Conservation (phyloP, 2,888 invertebrate species). For the Perdita meconis region DNA sequence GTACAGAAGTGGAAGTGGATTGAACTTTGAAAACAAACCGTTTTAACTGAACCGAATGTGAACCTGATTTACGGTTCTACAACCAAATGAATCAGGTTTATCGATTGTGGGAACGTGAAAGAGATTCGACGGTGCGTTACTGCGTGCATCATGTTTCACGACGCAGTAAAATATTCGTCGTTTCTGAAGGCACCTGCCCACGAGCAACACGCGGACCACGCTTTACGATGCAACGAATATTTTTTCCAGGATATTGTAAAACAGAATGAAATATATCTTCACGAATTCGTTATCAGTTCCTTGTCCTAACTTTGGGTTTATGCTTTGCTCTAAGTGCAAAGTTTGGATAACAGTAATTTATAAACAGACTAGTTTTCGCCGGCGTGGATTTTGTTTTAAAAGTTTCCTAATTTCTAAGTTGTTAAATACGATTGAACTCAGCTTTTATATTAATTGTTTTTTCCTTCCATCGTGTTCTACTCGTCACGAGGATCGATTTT, state of each 20-base stretch:
- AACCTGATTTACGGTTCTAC: conserved; percentile 32
- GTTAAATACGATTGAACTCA: no score
- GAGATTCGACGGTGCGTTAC: neutral
- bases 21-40: conserved; percentile 34
- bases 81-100: conserved; percentile 42
- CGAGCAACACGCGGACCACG: neutral
- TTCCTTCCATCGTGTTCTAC: no score
- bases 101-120: conserved; percentile 27
- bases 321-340: no score
- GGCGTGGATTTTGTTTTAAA: no score
- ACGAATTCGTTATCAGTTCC: no score
- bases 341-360: no score
- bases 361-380: no score
- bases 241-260: neutral
- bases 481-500: no score
- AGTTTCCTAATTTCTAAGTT: no score
- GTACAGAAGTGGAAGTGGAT: neutral
- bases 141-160: conserved; percentile 21
- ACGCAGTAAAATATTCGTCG: conserved; percentile 36
- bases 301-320: no score
- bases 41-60: conserved; percentile 28
- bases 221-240: conserved; percentile 26
- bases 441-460: no score
- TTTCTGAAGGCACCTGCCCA: neutral
- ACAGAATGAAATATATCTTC: no score